Percentiles rank a stretch among this genome's conserved stretches.
phyloP scores from a whole-genome alignment of 1,140 invertebrate species.

The Reticulitermes speratus region DNA sequence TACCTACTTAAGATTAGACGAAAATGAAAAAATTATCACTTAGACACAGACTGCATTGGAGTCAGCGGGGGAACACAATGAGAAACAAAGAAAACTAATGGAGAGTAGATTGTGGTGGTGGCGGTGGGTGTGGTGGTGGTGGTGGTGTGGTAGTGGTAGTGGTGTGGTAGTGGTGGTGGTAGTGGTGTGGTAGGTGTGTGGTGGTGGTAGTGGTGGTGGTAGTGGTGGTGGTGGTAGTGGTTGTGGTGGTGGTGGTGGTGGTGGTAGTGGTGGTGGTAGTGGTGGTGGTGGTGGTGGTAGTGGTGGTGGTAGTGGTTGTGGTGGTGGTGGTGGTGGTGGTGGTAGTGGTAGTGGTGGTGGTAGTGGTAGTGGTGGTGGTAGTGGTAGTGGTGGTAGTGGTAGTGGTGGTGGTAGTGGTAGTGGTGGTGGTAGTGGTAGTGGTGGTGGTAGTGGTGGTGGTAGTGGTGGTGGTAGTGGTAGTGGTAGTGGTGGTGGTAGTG shows the following conservation, averaged over 20 bases:
- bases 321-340: not conserved
- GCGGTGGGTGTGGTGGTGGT: too few relatives aligned
- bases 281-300: too few relatives aligned
- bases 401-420: not conserved
- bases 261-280: too few relatives aligned
- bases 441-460: not conserved
- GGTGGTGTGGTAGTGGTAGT: not conserved
- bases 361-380: too few relatives aligned
- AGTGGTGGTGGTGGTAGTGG: not conserved
- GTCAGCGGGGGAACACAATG: too few relatives aligned
- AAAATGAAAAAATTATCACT: too few relatives aligned
- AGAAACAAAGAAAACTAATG: not conserved
- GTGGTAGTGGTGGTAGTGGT: not conserved
- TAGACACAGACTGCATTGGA: too few relatives aligned
- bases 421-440: too few relatives aligned
- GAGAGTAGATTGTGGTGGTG: not conserved
- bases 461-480: not conserved
- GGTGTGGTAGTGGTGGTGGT: not conserved
- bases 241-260: not conserved
- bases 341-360: not conserved
- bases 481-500: too few relatives aligned
- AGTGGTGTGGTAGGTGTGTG: not conserved
- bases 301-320: not conserved
- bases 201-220: not conserved
- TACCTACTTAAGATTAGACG: too few relatives aligned